phyloP scores from a whole-genome alignment of 1,140 invertebrate species.

The Coptotermes formosanus region DNA sequence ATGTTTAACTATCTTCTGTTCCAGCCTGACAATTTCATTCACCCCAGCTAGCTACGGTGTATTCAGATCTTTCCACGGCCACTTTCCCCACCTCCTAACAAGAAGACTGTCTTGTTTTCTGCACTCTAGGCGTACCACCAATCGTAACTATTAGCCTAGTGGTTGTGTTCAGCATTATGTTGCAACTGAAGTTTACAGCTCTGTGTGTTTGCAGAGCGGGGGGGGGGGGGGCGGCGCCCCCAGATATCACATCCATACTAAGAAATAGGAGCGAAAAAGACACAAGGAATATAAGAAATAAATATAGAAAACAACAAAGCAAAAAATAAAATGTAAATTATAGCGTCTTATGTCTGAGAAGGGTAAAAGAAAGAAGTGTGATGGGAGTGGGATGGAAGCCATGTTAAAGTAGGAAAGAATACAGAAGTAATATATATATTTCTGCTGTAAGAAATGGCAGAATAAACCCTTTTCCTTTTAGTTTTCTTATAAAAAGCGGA shows the following conservation, averaged over 20 bases:
- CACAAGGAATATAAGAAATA: not conserved
- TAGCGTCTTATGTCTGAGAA: not conserved
- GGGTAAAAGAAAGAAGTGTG: not conserved
- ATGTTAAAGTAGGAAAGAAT: not conserved
- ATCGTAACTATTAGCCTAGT: not conserved
- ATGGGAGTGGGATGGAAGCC: not conserved
- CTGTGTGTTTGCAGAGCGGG: not conserved
- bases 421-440: constrained; percentile 1
- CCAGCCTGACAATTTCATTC: not conserved
- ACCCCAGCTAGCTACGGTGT: not conserved
- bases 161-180: not conserved
- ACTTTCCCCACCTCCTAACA: not conserved
- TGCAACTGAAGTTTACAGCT: not conserved
- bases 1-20: not conserved
- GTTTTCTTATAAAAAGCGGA: not conserved
- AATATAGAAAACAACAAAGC: not conserved
- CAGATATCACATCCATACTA: not conserved
- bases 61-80: not conserved
- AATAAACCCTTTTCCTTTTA: not conserved
- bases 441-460: not conserved
- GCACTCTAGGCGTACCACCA: not conserved
- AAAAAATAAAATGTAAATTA: not conserved
- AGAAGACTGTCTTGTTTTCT: not conserved
- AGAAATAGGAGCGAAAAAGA: not conserved
- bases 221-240: no score